Evolutionary conservation across 2,797 vertebrate genomes (phyloP).

Genomic region (Siniperca scherzeri): DNA sequence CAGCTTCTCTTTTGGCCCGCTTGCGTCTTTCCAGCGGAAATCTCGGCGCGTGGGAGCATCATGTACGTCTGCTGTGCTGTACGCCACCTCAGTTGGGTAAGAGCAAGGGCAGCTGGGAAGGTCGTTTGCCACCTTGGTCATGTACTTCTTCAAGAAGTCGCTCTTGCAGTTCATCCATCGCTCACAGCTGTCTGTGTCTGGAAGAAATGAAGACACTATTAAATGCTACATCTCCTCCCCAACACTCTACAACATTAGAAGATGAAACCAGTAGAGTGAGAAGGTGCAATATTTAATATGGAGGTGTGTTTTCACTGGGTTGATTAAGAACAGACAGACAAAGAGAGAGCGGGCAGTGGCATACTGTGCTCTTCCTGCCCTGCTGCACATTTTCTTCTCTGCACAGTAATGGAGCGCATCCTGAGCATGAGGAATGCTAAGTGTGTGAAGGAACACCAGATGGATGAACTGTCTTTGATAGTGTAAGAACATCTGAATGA

Average conservation of each 20-base stretch:
- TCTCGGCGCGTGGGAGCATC: conserved; percentile 86
- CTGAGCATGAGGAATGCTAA: conserved; percentile 64
- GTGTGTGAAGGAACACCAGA: conserved; percentile 61
- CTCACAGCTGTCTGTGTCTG: conserved; percentile 96
- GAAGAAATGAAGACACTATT: conserved; percentile 51
- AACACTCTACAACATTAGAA: background rate
- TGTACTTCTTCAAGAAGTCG: conserved; percentile 93
- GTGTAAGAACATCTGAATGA: conserved; percentile 54
- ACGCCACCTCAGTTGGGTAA: conserved; percentile 92
- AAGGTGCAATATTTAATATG: conserved; percentile 23
- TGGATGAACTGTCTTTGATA: conserved; percentile 68
- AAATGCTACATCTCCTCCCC: conserved; percentile 3
- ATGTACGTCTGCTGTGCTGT: conserved; percentile 89
- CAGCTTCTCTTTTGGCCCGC: conserved; percentile 92
- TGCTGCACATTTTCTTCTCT: conserved; percentile 59
- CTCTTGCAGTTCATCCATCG: conserved; percentile 98
- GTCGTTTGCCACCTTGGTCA: conserved; percentile 91
- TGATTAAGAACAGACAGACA: conserved; percentile 53
- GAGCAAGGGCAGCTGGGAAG: conserved; percentile 95
- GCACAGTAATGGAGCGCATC: conserved; percentile 61
- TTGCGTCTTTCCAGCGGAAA: conserved; percentile 94
- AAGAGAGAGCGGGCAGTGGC: conserved; percentile 17
- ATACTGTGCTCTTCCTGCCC: conserved; percentile 51
- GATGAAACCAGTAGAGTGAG: conserved; percentile 26
- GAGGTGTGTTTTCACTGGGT: conserved; percentile 35